These are phyloP conservation scores for Epizoanthus ramosus DNA, from an alignment of 92 coral and sea anemone species.

Conservation along the genomic window DNA sequence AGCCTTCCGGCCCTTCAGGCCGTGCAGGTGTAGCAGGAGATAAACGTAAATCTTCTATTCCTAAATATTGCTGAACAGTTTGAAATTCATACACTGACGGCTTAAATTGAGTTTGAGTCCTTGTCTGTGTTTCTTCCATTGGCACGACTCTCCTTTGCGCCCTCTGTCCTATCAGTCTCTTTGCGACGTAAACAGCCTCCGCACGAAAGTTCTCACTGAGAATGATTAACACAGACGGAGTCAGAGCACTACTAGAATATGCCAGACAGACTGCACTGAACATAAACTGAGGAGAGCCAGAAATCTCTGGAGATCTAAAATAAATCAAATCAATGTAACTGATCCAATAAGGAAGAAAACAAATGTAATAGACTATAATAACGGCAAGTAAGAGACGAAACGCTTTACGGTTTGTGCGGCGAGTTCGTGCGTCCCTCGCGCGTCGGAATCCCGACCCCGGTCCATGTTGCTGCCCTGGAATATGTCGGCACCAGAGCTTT, in stretches of 20 bases:
- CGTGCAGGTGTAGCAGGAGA: neutral
- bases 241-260: slow-evolving; percentile 23
- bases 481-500: slow-evolving; percentile 30
- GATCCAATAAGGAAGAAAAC: slow-evolving; percentile 38
- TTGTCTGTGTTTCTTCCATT: slow-evolving; percentile 10
- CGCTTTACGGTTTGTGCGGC: slow-evolving; percentile 21
- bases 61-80: neutral
- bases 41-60: neutral
- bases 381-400: slow-evolving; percentile 22
- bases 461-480: slow-evolving; percentile 14
- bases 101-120: slow-evolving; percentile 8
- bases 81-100: neutral
- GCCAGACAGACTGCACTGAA: slow-evolving; percentile 30
- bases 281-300: slow-evolving; percentile 24
- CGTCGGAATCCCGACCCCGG: neutral
- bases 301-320: slow-evolving; percentile 19
- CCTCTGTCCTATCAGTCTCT: neutral
- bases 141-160: slow-evolving; percentile 24
- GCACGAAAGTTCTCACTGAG: slow-evolving; percentile 32
- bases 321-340: neutral
- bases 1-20: too few species aligned
- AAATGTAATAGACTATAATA: slow-evolving; percentile 14
- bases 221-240: slow-evolving; percentile 9
- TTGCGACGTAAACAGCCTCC: neutral
- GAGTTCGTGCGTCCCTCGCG: slow-evolving; percentile 10